Percentiles rank a stretch among this genome's conserved stretches.
Evolutionary conservation across 2,797 vertebrate species (phyloP).

Genomic region (Iguana delicatissima): DNA sequence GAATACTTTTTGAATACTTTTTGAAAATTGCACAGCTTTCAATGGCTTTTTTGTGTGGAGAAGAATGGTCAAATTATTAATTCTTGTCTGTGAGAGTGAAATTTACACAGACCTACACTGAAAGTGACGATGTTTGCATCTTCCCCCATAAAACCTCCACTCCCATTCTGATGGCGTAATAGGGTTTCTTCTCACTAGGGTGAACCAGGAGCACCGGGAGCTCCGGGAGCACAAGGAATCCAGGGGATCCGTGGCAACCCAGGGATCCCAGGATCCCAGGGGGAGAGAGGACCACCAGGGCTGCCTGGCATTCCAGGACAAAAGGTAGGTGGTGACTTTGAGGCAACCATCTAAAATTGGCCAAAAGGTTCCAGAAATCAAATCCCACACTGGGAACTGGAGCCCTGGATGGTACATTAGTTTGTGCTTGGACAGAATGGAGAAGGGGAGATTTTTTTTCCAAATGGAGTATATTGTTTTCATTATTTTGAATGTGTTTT

Average conservation of each 20-base stretch:
- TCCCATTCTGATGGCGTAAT: not conserved
- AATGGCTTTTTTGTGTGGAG: too few relatives aligned
- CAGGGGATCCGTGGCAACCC: slow-evolving; percentile 88
- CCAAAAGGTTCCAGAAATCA: not conserved
- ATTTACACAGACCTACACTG: too few relatives aligned
- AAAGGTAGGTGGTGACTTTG: slow-evolving; percentile 75
- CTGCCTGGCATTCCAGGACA: slow-evolving; percentile 81
- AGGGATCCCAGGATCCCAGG: slow-evolving; percentile 84
- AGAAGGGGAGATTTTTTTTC: too few relatives aligned
- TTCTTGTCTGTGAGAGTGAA: too few relatives aligned
- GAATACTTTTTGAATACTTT: too few relatives aligned
- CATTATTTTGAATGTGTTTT: too few relatives aligned
- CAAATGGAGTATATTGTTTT: too few relatives aligned
- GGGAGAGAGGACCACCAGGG: slow-evolving; percentile 82
- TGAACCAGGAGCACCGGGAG: slow-evolving; percentile 86
- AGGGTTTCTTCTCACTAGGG: slow-evolving; percentile 78
- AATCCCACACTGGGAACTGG: not conserved
- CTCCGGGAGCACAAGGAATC: slow-evolving; percentile 88
- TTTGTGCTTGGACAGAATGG: too few relatives aligned
- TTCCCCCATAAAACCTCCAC: too few relatives aligned
- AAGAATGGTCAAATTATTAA: too few relatives aligned
- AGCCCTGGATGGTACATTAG: too few relatives aligned
- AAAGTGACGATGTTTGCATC: not conserved
- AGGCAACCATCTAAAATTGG: not conserved
- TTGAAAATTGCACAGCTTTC: too few relatives aligned